Evolutionary conservation across 1,140 invertebrate species (phyloP).

Genomic region (Akabosia matsudoensis): DNA sequence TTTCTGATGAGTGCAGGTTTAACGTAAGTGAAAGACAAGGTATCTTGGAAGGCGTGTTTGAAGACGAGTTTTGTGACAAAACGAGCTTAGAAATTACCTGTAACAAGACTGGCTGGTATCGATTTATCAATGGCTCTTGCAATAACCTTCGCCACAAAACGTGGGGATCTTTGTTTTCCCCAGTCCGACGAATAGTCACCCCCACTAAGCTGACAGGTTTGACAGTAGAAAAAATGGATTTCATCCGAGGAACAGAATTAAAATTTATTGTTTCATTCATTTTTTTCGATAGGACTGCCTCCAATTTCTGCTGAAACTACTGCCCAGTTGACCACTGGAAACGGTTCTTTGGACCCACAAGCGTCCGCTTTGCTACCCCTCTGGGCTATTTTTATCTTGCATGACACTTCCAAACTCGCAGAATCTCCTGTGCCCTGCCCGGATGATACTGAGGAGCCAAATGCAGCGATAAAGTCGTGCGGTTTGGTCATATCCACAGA

Average conservation of each 20-base stretch:
- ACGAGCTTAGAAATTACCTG: background rate
- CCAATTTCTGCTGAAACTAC: background rate
- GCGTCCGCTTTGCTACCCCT: conserved; percentile 9
- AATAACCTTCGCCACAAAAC: conserved; percentile 22
- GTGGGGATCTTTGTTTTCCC: conserved; percentile 31
- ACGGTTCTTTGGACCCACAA: background rate
- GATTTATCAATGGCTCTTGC: conserved; percentile 24
- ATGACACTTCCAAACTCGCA: conserved; percentile 57
- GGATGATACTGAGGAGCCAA: no score
- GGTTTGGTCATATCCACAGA: no score
- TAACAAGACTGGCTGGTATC: background rate
- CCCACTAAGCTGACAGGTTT: conserved; percentile 3
- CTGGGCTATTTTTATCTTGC: conserved; percentile 82
- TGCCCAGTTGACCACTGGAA: background rate
- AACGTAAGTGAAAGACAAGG: background rate
- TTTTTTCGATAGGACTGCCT: background rate
- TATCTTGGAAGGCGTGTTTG: background rate
- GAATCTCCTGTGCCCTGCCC: background rate
- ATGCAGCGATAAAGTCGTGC: no score
- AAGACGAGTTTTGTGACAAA: background rate
- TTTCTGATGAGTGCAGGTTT: background rate
- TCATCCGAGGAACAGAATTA: background rate
- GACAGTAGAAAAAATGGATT: background rate
- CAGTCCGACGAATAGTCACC: conserved; percentile 25
- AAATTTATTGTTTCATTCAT: background rate